phyloP scores from a whole-genome alignment of 2,797 vertebrate genomes.

The Sebastiscus tertius region DNA sequence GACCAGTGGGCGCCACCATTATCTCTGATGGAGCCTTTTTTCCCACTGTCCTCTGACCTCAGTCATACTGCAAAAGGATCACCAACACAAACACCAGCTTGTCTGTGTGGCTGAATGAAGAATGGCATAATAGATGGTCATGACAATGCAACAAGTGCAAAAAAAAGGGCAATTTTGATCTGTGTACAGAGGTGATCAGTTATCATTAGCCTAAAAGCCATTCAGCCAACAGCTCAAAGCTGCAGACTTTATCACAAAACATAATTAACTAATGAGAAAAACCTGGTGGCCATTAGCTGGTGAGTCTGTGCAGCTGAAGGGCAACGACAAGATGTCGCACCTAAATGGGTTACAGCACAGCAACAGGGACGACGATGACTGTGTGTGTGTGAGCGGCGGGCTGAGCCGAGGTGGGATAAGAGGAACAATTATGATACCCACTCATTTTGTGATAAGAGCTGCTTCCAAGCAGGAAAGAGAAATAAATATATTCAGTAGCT shows the following conservation, averaged over 20 bases:
- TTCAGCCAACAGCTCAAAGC: constrained; percentile 45
- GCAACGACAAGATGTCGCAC: constrained; percentile 59
- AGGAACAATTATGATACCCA: constrained; percentile 60
- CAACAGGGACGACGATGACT: constrained; percentile 20
- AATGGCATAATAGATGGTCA: constrained; percentile 12
- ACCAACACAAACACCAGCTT: constrained; percentile 17
- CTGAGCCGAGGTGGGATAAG: constrained; percentile 45
- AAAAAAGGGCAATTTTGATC: constrained; percentile 24
- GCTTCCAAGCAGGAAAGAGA: constrained; percentile 37
- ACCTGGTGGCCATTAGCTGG: constrained; percentile 60
- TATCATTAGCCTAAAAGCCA: constrained; percentile 56
- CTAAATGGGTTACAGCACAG: constrained; percentile 57
- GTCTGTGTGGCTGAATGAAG: constrained; percentile 32
- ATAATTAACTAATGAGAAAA: constrained; percentile 74
- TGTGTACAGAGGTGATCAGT: constrained; percentile 44
- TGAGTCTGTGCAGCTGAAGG: constrained; percentile 54
- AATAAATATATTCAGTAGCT: constrained; percentile 53
- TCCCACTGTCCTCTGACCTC: constrained; percentile 16
- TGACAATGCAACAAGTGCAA: constrained; percentile 17
- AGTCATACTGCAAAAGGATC: constrained; percentile 1
- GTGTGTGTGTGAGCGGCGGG: background rate
- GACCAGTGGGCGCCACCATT: constrained; percentile 28
- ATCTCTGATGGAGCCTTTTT: constrained; percentile 31
- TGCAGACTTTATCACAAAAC: constrained; percentile 59
- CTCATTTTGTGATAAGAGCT: constrained; percentile 62